Percentiles rank a stretch among this genome's conserved stretches.
Evolutionary conservation across 2,888 invertebrate species (phyloP).

Genomic region (Lordiphosa andalusiaca): DNA sequence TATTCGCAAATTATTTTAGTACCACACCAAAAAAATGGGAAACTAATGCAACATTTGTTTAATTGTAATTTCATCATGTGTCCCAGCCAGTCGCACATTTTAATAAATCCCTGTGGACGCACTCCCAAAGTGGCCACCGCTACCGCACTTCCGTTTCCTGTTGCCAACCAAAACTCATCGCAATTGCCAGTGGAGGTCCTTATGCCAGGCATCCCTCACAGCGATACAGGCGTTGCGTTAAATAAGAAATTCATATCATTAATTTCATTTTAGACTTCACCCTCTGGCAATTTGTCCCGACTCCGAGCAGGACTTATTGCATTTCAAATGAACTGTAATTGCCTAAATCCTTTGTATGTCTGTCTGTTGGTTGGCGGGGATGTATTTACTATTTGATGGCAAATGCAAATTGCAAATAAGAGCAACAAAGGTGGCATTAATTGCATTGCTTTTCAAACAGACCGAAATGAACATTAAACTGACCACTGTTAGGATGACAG

Average conservation of each 20-base stretch:
- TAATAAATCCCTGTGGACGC: conserved; percentile 58
- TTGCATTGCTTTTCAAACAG: no score
- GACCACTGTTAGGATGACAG: no score
- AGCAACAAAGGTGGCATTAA: no score
- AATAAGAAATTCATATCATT: conserved; percentile 69
- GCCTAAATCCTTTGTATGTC: conserved; percentile 4
- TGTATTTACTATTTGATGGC: no score
- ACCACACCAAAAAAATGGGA: no score
- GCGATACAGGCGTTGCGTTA: conserved; percentile 38
- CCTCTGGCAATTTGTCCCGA: conserved; percentile 43
- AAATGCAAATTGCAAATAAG: no score
- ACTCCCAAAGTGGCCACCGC: background rate
- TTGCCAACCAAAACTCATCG: conserved; percentile 35
- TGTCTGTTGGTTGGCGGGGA: no score
- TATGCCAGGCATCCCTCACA: conserved; percentile 20
- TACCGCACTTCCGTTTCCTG: conserved; percentile 63
- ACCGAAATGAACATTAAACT: no score
- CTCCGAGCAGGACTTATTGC: conserved; percentile 16
- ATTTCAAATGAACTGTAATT: conserved; percentile 56
- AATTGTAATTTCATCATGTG: conserved; percentile 52
- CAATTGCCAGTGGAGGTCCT: conserved; percentile 5
- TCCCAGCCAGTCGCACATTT: conserved; percentile 52
- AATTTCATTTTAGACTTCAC: conserved; percentile 49
- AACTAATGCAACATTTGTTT: conserved; percentile 52
- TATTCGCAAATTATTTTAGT: no score